Evolutionary conservation across 2,113 vertebrate species (phyloP).

Genomic region (Copsychus sechellarum): DNA sequence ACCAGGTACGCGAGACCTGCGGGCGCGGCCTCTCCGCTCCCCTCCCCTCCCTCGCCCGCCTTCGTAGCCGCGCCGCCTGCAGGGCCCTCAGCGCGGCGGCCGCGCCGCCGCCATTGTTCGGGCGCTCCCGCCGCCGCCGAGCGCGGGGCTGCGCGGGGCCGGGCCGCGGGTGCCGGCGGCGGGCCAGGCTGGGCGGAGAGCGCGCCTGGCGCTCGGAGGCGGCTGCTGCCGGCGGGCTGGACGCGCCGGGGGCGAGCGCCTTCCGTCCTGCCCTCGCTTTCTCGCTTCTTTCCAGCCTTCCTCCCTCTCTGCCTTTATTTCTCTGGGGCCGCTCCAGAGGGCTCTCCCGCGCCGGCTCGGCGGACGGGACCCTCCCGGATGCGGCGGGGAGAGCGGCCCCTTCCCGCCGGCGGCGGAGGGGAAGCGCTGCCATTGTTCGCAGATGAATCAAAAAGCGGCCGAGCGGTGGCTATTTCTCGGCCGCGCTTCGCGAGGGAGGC

Average conservation of each 20-base stretch:
- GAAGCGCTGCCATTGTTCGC: slow-evolving; percentile 32
- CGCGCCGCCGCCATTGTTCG: too few species aligned
- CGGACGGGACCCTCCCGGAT: neutral
- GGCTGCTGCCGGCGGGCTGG: neutral
- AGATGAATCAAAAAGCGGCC: neutral
- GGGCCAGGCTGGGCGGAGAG: neutral
- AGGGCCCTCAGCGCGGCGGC: too few species aligned
- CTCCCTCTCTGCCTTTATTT: neutral
- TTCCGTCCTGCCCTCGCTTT: neutral
- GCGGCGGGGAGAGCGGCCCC: neutral
- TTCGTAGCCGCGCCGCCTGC: too few species aligned
- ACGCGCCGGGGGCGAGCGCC: neutral
- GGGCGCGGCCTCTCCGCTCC: too few species aligned
- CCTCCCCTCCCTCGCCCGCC: too few species aligned
- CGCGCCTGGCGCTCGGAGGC: neutral
- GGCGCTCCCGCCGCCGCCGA: too few species aligned
- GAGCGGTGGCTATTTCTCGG: neutral
- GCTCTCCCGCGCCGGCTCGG: neutral
- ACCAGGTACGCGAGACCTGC: too few species aligned
- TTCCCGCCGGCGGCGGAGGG: neutral
- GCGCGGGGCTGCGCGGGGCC: neutral
- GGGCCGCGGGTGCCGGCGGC: neutral
- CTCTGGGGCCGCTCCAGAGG: neutral
- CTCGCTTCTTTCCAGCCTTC: too few species aligned
- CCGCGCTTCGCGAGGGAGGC: neutral